Base-by-base conservation (phyloP, 2,113 vertebrate genomes). In the Sylvietta virens region DNA sequence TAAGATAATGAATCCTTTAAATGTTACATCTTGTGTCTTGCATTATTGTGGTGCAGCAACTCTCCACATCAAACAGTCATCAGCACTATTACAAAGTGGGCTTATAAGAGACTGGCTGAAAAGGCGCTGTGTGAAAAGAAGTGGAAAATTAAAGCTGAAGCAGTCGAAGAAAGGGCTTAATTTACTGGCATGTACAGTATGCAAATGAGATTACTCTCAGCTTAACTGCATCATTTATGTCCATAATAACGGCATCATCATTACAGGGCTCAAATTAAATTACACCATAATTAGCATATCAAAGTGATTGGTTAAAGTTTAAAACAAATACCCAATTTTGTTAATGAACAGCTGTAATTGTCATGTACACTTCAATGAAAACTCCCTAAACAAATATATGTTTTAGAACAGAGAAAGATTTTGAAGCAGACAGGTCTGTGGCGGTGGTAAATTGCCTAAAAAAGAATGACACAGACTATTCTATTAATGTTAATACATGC, bases 201-300 rank as follows among this genome's bases (percentile, higher is more conserved):
- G 99, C 99, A 99, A 99, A 99, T 99, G 99, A 99, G 99, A 99
- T 99, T 99, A 99, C 99, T 99, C 98, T 99, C 99, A 98, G 99
- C 99, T 99, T 99, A 99, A 99, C 99, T 98, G 99, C 99, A 99
- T 99, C 99, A 99, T 99, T 99, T 99, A 99, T 99, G 99, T 99
- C 99, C 99, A 99, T 99, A 99, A 99, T 99, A 99, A 99, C 99
- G 98, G 99, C 99, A 99, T 99, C 99, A 99, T 99, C 99, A 99
- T 99, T 99, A 99, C 98, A 98, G 99, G 98, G 98, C 99, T 99
- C 99, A 99, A 99, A 99, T 99, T 99, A 99, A 99, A 99, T 99
- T 99, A 99, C 98, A 98, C 98, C 98, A 97, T 99, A 99, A 99
- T 99, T 99, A 99, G 99, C 99, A 99, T 99, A 99, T 99, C 99